Evolutionary conservation across 64 coral and sea anemone species (phyloP), one percentile per base, ranked within the genome.

Genomic region (Dendronephthya gigantea): DNA sequence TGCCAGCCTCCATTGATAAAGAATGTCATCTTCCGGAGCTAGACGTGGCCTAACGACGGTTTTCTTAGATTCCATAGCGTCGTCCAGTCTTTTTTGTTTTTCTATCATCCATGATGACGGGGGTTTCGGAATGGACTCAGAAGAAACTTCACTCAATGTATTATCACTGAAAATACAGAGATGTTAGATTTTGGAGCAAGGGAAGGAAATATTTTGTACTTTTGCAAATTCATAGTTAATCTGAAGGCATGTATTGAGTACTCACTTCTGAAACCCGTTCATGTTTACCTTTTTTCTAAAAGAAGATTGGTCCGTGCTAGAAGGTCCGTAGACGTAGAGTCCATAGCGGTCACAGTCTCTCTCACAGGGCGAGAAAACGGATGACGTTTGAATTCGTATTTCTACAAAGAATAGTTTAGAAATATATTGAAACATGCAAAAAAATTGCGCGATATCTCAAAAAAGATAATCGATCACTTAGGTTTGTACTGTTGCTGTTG

Each of bases 231-330:
- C n/a, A n/a, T n/a, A n/a, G n/a, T n/a, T 45, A 45, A 45, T 45
- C 41, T 45, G 41, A 45, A 45, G 41, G 4, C 41, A 45, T n/a
- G n/a, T n/a, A n/a, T n/a, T n/a, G n/a, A n/a, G n/a, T n/a, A n/a
- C n/a, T n/a, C n/a, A n/a, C n/a, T n/a, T n/a, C n/a, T n/a, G n/a
- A n/a, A n/a, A n/a, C n/a, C n/a, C n/a, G n/a, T n/a, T n/a, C n/a
- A n/a, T n/a, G n/a, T n/a, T n/a, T n/a, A 98, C 95, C 95, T 98
- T 82, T 90, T 98, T 49, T 98, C 92, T 35, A 98, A 87, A 82
- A 98, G 90, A 50, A 81, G 82, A 12, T 89, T 90, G 16, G 95
- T 90, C 87, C 92, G 90, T 70, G 83, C 86, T 75, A 93, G 84
- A 9, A 98, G 81, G 37, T 88, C 68, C 56, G 84, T 85, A 34